A percentile compares a stretch with the other conserved stretches of the same genome.
Conservation (phyloP, 2,888 invertebrate species). For the Glyphotaelius pellucidus region DNA sequence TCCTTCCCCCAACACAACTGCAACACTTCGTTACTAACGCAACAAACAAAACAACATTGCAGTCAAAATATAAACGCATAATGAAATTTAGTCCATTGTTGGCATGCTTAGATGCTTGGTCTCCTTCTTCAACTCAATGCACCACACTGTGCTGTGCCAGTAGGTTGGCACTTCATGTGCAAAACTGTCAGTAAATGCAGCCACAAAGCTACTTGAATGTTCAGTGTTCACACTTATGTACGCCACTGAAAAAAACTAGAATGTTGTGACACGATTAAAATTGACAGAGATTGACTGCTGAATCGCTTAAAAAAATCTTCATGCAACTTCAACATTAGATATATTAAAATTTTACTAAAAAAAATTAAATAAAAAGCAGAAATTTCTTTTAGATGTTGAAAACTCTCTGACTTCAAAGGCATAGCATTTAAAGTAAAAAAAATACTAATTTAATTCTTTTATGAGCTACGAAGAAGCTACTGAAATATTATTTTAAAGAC, state of each 20-base stretch:
- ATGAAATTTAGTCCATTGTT: constrained; percentile 9
- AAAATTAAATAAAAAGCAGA: no score
- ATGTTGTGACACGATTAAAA: neutral
- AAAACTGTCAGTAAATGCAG: neutral
- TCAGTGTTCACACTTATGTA: neutral
- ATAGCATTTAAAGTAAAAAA: no score
- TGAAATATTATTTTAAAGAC: no score
- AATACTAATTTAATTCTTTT: no score
- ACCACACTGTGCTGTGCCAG: constrained; percentile 7
- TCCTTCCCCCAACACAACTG: neutral
- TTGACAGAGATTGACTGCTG: no score
- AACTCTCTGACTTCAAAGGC: no score
- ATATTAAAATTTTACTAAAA: no score
- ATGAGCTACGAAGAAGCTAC: no score
- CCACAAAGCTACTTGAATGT: constrained; percentile 9
- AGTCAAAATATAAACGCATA: constrained; percentile 24
- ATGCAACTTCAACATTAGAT: no score
- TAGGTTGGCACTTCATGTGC: neutral
- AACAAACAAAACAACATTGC: constrained; percentile 7
- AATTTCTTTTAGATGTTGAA: no score
- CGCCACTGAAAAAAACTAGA: neutral
- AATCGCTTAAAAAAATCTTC: no score
- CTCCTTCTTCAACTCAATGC: neutral
- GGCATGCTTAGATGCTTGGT: neutral
- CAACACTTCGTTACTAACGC: constrained; percentile 14